Percentiles rank a stretch among this genome's conserved stretches.
phyloP scores from a whole-genome alignment of 2,113 vertebrate species.

The Corythornis cristatus region DNA sequence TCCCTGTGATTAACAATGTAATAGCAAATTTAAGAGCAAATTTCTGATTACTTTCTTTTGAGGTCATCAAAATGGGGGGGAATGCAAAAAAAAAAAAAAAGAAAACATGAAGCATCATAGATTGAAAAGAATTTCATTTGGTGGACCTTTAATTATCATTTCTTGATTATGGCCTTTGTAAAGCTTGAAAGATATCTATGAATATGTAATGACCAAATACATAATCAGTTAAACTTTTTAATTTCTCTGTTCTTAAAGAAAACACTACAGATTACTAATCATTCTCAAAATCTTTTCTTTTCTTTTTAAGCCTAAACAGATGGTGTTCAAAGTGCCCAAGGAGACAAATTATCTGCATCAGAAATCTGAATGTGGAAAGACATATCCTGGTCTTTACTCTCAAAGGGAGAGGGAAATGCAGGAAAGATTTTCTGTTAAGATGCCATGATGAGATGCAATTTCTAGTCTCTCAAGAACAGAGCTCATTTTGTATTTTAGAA shows the following conservation, averaged over 20 bases:
- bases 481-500: not conserved
- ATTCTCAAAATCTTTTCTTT: not conserved
- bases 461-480: slow-evolving; percentile 1
- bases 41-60: not conserved
- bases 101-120: not conserved
- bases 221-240: slow-evolving; percentile 5
- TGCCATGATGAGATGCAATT: slow-evolving; percentile 22
- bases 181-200: not conserved
- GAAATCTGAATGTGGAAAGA: not conserved
- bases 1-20: not conserved
- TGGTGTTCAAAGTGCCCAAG: not conserved
- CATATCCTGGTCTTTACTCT: not conserved
- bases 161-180: not conserved
- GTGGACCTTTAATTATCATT: not conserved
- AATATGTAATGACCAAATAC: slow-evolving; percentile 8
- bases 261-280: not conserved
- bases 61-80: not conserved
- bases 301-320: not conserved
- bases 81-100: not conserved
- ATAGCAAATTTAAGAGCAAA: not conserved
- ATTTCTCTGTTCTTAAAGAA: not conserved
- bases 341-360: not conserved
- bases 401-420: not conserved
- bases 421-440: slow-evolving; percentile 14
- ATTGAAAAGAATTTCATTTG: not conserved